Conservation (phyloP, 1,140 invertebrate genomes). For the Heliconius eleuchia region DNA sequence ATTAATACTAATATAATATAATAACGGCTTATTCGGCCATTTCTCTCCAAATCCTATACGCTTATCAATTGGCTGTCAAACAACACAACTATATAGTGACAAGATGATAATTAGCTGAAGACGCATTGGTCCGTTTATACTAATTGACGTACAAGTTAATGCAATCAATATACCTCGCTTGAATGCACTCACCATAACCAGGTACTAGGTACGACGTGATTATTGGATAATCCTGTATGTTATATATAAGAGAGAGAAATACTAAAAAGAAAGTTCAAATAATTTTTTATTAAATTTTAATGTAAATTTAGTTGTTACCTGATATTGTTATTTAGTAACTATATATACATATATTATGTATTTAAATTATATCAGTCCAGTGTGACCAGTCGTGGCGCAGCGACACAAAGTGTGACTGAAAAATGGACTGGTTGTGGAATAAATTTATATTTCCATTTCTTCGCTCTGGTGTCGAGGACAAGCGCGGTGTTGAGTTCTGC, state of each 20-base stretch:
- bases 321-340: too few relatives aligned
- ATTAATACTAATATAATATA: conserved; percentile 4
- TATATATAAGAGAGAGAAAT: background rate
- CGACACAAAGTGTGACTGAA: too few relatives aligned
- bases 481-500: too few relatives aligned
- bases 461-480: too few relatives aligned
- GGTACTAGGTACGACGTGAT: background rate
- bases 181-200: conserved; percentile 53
- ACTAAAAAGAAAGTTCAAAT: too few relatives aligned
- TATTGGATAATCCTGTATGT: background rate
- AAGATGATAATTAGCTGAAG: conserved; percentile 76
- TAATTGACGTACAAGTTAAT: conserved; percentile 79
- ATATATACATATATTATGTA: too few relatives aligned
- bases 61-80: conserved; percentile 61
- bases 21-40: background rate
- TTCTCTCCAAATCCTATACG: conserved; percentile 40
- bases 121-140: conserved; percentile 71
- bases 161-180: conserved; percentile 72
- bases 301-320: too few relatives aligned
- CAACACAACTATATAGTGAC: conserved; percentile 62
- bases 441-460: too few relatives aligned
- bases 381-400: too few relatives aligned
- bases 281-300: too few relatives aligned
- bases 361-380: too few relatives aligned
- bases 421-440: too few relatives aligned